Conservation (phyloP, 2,113 vertebrate species). For the Cavia porcellus region DNA sequence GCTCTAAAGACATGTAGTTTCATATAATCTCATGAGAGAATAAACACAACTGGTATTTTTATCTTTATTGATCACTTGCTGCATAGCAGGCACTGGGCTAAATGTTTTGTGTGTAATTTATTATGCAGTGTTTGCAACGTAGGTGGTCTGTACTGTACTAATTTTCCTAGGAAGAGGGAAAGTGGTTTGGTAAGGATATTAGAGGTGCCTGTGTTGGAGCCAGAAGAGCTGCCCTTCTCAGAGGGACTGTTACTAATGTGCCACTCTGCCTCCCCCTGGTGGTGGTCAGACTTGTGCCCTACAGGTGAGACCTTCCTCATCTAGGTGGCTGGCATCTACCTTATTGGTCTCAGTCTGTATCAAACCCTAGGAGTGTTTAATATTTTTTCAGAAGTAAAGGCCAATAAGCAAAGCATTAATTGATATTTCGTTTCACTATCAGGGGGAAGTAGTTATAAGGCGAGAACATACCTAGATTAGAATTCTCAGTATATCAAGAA, state of each 20-base stretch:
- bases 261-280: constrained; percentile 15
- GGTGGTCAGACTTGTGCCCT: not conserved
- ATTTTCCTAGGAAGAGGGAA: not conserved
- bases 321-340: not conserved
- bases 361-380: not conserved
- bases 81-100: not conserved
- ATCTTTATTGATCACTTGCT: not conserved
- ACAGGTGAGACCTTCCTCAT: not conserved
- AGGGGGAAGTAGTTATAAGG: not conserved
- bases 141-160: not conserved
- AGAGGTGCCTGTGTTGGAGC: not conserved
- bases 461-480: not conserved
- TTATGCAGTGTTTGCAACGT: not conserved
- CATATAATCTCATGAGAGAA: not conserved
- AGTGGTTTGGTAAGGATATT: too few species aligned
- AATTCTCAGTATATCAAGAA: not conserved
- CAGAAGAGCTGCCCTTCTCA: not conserved
- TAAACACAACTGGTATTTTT: not conserved
- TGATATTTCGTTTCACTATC: not conserved
- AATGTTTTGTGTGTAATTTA: not conserved
- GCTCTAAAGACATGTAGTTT: not conserved
- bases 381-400: not conserved
- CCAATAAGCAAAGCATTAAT: not conserved
- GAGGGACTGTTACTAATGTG: not conserved
- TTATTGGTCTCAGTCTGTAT: not conserved